Evolutionary conservation across 2,797 vertebrate species (phyloP), one percentile per base, ranked within the genome.

Genomic region (Pseudocheirus occidentalis): DNA sequence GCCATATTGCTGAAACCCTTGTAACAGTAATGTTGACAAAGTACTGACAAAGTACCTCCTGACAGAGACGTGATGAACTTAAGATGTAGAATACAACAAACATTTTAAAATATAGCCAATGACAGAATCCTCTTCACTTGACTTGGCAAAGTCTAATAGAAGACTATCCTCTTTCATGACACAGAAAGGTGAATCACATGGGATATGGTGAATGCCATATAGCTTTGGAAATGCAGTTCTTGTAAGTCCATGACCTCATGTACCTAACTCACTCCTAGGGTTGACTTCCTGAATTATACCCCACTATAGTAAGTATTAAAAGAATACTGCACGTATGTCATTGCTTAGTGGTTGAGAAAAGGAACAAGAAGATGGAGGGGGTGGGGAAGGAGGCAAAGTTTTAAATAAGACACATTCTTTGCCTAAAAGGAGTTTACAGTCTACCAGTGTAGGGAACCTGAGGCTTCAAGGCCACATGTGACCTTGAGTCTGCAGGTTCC

Each of bases 191-290:
- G 94, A 95, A 29, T 66, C 90, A 93, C 34, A 50, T 95, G 92
- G 93, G 93, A 93, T 56, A 34, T 66, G 95, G 96, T 95, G 89
- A 93, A 50, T 91, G 92, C 59, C 91, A 95, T 73, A 95, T 56
- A 95, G 73, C 31, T 66, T 92, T 94, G 40, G 94, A 87, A 66
- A 66, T 66, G 34, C 28, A n/a, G 14, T 73, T 59, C 29, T 50
- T 95, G 0, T 5, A 87, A 1, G 0, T 18, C 28, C 1, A 50
- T 1, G n/a, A 21, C 9, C 24, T 89, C 4, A 6, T 55, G 91
- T 28, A 31, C 5, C 2, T 66, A 92, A 24, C 55, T 89, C 54
- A 5, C 91, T 90, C 24, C 90, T 93, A 90, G 27, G 10, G 0
- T 31, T 57, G 50, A 14, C 27, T 81, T 92, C 52, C 58, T 56